phyloP scores from a whole-genome alignment of 1,140 invertebrate genomes.

The Drosophila ercepeae region DNA sequence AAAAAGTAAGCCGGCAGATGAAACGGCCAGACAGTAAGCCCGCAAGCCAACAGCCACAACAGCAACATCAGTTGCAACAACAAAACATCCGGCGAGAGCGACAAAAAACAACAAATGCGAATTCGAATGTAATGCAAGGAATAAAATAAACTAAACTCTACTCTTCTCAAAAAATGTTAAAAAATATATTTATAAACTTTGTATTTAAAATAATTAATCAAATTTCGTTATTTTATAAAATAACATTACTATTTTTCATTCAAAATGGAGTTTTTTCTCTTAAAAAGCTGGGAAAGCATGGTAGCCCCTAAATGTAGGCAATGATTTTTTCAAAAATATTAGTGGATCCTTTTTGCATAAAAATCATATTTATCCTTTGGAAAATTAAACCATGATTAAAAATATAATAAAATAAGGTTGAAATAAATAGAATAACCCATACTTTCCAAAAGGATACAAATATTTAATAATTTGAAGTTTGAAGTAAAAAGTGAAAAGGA shows the following conservation, averaged over 20 bases:
- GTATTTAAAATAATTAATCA: neutral
- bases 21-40: slow-evolving; percentile 54
- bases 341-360: neutral
- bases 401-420: too few species aligned
- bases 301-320: neutral
- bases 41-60: slow-evolving; percentile 33
- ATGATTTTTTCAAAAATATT: neutral
- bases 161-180: too few species aligned
- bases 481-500: too few species aligned
- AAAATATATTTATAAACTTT: too few species aligned
- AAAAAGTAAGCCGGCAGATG: slow-evolving; percentile 59
- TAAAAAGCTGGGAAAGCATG: too few species aligned
- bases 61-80: slow-evolving; percentile 49
- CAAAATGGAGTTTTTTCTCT: too few species aligned
- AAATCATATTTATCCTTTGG: neutral
- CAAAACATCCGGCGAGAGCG: slow-evolving; percentile 67
- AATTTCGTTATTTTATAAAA: neutral
- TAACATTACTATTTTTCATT: too few species aligned
- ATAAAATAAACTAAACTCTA: neutral
- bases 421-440: too few species aligned
- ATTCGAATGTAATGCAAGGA: slow-evolving; percentile 1
- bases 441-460: too few species aligned
- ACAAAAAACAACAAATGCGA: slow-evolving; percentile 32
- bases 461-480: too few species aligned
- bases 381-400: neutral